These are phyloP conservation scores for Caenorhabditis sinica DNA, from an alignment of 2,888 invertebrate species.

Conservation along the genomic window DNA sequence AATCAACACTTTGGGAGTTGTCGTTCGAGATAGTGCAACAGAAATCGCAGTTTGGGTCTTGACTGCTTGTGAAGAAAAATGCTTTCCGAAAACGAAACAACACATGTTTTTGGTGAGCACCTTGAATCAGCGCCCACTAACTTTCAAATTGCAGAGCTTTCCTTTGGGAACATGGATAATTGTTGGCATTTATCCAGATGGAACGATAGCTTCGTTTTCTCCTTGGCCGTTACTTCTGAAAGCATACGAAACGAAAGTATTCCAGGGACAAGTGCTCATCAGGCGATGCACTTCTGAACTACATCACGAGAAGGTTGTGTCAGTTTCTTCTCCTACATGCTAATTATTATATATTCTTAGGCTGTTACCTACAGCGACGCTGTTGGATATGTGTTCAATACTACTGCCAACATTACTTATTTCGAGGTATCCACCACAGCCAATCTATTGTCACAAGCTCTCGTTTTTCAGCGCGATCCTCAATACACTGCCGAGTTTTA, in stretches of 20 bases:
- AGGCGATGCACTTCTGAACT: constrained; percentile 23
- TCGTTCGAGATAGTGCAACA: constrained; percentile 6
- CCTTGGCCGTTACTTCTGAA: constrained; percentile 23
- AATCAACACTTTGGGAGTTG: constrained; percentile 35
- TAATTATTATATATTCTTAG: not conserved
- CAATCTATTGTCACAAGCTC: not conserved
- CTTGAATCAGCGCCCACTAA: too few relatives aligned
- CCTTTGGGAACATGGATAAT: constrained; percentile 33
- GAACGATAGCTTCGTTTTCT: constrained; percentile 46
- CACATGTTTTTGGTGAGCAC: constrained; percentile 33
- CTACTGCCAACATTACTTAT: not conserved
- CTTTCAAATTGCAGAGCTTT: too few relatives aligned
- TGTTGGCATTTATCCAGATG: constrained; percentile 46
- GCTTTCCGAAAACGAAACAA: constrained; percentile 15
- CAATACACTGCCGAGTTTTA: constrained; percentile 12
- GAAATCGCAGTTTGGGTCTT: constrained; percentile 46
- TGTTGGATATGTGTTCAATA: not conserved
- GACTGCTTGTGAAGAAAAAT: constrained; percentile 26
- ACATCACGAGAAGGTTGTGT: constrained; percentile 2
- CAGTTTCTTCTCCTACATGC: not conserved
- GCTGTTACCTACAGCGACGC: not conserved
- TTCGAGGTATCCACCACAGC: not conserved
- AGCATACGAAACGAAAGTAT: constrained; percentile 25
- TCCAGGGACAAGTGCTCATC: not conserved
- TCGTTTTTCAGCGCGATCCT: not conserved